These are phyloP conservation scores for Gallinago solitaria DNA, from an alignment of 2,797 vertebrate genomes.

Conservation along the genomic window DNA sequence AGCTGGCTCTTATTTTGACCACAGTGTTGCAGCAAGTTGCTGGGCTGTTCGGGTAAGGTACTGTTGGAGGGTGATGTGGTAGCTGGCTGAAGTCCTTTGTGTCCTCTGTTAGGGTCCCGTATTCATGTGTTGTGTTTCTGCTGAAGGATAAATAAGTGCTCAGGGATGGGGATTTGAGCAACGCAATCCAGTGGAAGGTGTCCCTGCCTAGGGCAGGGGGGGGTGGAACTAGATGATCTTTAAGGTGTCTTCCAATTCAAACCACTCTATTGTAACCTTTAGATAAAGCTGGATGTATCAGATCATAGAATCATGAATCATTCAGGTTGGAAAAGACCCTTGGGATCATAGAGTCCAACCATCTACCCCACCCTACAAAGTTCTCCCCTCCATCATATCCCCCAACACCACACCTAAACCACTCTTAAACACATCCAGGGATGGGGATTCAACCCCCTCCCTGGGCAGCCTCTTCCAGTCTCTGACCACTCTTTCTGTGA, in stretches of 20 bases:
- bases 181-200: not conserved
- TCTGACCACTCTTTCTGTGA: too few relatives aligned
- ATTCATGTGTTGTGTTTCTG: not conserved
- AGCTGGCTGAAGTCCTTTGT: not conserved
- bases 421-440: too few relatives aligned
- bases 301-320: too few relatives aligned
- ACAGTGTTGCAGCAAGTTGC: fast-evolving
- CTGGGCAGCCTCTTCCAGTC: too few relatives aligned
- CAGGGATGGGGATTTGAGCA: not conserved
- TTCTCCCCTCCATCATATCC: too few relatives aligned
- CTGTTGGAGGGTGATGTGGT: not conserved
- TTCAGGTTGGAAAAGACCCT: too few relatives aligned
- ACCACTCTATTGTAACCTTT: not conserved
- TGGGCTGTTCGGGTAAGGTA: not conserved
- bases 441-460: too few relatives aligned
- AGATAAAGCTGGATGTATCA: not conserved
- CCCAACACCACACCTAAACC: too few relatives aligned
- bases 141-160: not conserved
- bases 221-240: not conserved
- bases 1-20: not conserved
- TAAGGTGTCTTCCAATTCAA: not conserved
- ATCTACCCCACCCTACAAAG: too few relatives aligned
- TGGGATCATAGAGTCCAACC: too few relatives aligned
- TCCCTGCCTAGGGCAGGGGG: not conserved
- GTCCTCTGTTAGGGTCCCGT: not conserved